Percentiles rank a stretch among this genome's conserved stretches.
These are phyloP conservation scores for Acanthosepion lycidas DNA, from an alignment of 2,888 invertebrate genomes.

Conservation along the genomic window DNA sequence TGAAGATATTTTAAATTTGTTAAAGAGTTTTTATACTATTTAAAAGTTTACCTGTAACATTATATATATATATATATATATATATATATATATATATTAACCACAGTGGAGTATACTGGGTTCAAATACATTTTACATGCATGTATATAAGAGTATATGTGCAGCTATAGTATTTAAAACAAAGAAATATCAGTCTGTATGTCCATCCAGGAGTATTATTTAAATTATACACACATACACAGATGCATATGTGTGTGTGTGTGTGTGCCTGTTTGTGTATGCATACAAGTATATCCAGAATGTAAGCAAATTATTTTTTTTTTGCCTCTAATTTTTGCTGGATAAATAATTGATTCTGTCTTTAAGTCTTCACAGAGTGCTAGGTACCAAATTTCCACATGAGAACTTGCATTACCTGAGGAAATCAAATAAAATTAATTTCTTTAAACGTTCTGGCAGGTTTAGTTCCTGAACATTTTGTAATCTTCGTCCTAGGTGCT, in stretches of 20 bases:
- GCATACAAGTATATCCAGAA: background rate
- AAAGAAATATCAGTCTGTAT: background rate
- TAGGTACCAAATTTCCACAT: background rate
- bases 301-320: background rate
- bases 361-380: background rate
- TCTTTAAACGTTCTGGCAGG: conserved; percentile 25
- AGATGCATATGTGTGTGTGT: background rate
- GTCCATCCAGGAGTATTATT: background rate
- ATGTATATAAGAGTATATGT: conserved; percentile 38
- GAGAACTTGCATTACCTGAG: background rate
- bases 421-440: conserved; percentile 43
- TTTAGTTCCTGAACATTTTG: background rate
- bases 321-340: background rate
- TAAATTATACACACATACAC: background rate
- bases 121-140: background rate
- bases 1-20: too few species aligned
- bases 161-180: background rate
- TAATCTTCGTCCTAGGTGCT: background rate
- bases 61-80: background rate
- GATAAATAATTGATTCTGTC: background rate
- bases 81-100: background rate
- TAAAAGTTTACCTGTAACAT: too few species aligned
- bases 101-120: background rate
- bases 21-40: too few species aligned
- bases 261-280: background rate